Conservation (phyloP, 2,888 invertebrate species). For the Eupeodes luniger region DNA sequence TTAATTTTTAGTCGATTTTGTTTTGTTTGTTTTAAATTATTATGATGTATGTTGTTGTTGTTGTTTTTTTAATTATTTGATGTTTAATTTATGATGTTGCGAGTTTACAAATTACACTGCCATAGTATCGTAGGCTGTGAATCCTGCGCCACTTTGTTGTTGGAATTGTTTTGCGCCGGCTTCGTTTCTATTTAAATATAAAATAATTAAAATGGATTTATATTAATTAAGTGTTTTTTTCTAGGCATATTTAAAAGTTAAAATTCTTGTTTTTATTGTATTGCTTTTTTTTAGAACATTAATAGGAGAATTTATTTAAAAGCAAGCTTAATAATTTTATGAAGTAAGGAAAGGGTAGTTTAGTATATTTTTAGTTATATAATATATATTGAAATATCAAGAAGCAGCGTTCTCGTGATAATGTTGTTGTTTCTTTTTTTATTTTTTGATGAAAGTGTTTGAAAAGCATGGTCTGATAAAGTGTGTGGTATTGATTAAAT, state of each 20-base stretch:
- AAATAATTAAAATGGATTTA: slow-evolving; percentile 27
- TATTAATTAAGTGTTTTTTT: neutral
- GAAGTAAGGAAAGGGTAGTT: slow-evolving; percentile 51
- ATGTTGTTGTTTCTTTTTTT: slow-evolving; percentile 33
- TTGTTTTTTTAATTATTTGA: slow-evolving; percentile 12
- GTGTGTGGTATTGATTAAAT: slow-evolving; percentile 31
- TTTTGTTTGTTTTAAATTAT: neutral
- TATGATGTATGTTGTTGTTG: slow-evolving; percentile 44
- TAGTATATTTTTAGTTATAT: slow-evolving; percentile 1
- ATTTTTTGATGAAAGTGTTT: slow-evolving; percentile 52
- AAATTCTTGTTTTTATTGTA: slow-evolving; percentile 8
- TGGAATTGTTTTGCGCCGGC: slow-evolving; percentile 91
- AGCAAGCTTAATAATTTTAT: slow-evolving; percentile 70
- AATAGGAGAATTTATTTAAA: slow-evolving; percentile 59
- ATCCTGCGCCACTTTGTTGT: slow-evolving; percentile 90
- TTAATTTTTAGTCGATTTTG: slow-evolving; percentile 65
- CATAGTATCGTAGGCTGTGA: slow-evolving; percentile 99
- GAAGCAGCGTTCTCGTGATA: slow-evolving; percentile 69
- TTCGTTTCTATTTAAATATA: slow-evolving; percentile 91
- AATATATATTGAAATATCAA: slow-evolving; percentile 49
- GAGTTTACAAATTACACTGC: slow-evolving; percentile 96
- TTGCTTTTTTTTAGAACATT: slow-evolving; percentile 62
- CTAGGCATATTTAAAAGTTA: neutral
- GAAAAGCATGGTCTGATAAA: slow-evolving; percentile 48
- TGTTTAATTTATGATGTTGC: slow-evolving; percentile 50